These are phyloP conservation scores for Bufotes viridis DNA, from an alignment of 2,797 vertebrate genomes.

Conservation along the genomic window DNA sequence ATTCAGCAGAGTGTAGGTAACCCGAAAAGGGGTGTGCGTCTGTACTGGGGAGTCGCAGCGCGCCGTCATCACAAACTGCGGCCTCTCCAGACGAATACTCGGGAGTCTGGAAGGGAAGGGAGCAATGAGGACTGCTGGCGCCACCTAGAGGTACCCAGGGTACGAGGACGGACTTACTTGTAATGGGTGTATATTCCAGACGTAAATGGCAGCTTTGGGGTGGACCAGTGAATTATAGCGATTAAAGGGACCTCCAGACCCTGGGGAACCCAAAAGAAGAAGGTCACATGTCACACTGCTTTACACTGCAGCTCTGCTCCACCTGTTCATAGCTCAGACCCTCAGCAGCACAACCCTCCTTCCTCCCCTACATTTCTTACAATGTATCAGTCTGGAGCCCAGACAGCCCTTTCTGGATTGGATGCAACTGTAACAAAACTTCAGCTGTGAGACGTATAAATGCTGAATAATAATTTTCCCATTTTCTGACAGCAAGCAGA, in stretches of 20 bases:
- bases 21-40: constrained; percentile 85
- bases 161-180: constrained; percentile 69
- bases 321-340: too few species aligned
- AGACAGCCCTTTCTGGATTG: too few species aligned
- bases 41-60: constrained; percentile 84
- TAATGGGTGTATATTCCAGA: constrained; percentile 94
- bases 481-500: too few species aligned
- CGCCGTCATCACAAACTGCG: constrained; percentile 90
- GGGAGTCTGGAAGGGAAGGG: constrained; percentile 74
- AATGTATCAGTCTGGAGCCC: too few species aligned
- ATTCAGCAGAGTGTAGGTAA: constrained; percentile 90
- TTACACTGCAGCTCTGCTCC: too few species aligned
- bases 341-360: too few species aligned
- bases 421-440: too few species aligned
- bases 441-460: too few species aligned
- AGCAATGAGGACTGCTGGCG: background rate
- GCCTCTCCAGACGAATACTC: constrained; percentile 86
- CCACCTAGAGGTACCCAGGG: background rate
- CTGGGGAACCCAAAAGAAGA: constrained; percentile 68
- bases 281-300: background rate
- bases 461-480: too few species aligned
- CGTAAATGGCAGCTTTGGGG: constrained; percentile 90
- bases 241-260: constrained; percentile 91
- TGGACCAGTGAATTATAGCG: constrained; percentile 91
- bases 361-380: too few species aligned